Evolutionary conservation across 2,113 vertebrate genomes (phyloP).

Genomic region (Dromas ardeola): DNA sequence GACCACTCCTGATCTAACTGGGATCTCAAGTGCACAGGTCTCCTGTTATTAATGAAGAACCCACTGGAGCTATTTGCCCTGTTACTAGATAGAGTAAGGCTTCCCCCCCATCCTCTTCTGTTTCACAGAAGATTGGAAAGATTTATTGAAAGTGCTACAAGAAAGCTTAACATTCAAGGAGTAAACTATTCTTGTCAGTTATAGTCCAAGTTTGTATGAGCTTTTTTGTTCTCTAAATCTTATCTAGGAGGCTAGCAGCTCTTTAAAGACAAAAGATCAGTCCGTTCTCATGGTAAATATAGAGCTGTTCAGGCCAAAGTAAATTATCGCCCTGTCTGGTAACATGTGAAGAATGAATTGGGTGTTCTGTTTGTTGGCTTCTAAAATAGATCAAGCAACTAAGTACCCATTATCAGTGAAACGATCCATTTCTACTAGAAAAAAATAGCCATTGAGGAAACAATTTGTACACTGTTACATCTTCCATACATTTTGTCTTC

Average conservation of each 20-base stretch:
- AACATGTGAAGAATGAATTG: neutral
- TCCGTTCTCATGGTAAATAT: neutral
- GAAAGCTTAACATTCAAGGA: neutral
- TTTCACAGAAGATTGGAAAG: neutral
- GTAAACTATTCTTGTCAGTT: neutral
- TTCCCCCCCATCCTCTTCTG: neutral
- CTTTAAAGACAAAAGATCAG: neutral
- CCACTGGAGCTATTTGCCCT: neutral
- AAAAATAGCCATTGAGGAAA: constrained; percentile 5
- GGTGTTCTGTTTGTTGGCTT: neutral
- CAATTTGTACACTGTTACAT: neutral
- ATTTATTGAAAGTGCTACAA: neutral
- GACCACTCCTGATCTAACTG: neutral
- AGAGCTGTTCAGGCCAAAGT: neutral
- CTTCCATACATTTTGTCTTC: neutral
- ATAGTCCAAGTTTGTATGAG: neutral
- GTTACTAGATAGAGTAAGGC: neutral
- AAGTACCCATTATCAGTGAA: constrained; percentile 6
- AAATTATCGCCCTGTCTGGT: neutral
- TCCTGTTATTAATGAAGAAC: neutral
- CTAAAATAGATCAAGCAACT: constrained; percentile 23
- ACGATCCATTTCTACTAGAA: neutral
- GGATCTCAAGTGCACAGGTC: neutral
- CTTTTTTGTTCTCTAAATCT: neutral
- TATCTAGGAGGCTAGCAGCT: neutral